phyloP scores from a whole-genome alignment of 2,113 vertebrate species.

The Otis tarda region DNA sequence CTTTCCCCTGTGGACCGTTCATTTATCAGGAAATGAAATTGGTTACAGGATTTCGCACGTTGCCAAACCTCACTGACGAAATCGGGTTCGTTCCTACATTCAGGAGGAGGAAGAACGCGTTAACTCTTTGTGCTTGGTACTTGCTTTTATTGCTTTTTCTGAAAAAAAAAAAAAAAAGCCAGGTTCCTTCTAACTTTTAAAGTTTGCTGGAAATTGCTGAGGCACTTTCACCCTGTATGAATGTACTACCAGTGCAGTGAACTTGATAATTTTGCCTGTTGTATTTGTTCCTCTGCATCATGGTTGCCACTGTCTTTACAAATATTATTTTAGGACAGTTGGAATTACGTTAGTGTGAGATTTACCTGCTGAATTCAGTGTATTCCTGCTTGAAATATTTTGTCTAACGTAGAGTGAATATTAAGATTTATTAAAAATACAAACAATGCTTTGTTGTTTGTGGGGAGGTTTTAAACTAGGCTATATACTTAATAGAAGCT shows the following conservation, averaged over 20 bases:
- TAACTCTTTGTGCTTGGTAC: conserved; percentile 54
- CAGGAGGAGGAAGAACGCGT: conserved; percentile 28
- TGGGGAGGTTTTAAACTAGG: conserved; percentile 20
- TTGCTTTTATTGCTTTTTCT: not conserved
- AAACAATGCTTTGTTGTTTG: conserved; percentile 14
- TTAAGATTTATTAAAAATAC: not conserved
- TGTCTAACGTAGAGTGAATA: not conserved
- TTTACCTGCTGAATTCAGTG: not conserved
- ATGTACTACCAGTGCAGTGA: too few species aligned
- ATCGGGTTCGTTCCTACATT: conserved; percentile 62
- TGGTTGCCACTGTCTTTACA: not conserved
- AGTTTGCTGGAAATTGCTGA: not conserved
- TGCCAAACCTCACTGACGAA: conserved; percentile 82
- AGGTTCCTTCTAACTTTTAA: not conserved
- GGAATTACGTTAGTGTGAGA: not conserved
- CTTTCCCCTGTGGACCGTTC: conserved; percentile 75
- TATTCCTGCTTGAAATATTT: not conserved
- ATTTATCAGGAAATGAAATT: conserved; percentile 84
- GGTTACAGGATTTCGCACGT: conserved; percentile 75
- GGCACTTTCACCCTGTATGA: not conserved
- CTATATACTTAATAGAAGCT: conserved; percentile 16
- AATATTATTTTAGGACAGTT: not conserved
- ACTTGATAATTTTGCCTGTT: not conserved
- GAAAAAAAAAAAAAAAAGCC: not conserved
- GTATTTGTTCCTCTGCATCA: not conserved